phyloP scores from a whole-genome alignment of 2,888 invertebrate genomes.

The Eilema griseolum region DNA sequence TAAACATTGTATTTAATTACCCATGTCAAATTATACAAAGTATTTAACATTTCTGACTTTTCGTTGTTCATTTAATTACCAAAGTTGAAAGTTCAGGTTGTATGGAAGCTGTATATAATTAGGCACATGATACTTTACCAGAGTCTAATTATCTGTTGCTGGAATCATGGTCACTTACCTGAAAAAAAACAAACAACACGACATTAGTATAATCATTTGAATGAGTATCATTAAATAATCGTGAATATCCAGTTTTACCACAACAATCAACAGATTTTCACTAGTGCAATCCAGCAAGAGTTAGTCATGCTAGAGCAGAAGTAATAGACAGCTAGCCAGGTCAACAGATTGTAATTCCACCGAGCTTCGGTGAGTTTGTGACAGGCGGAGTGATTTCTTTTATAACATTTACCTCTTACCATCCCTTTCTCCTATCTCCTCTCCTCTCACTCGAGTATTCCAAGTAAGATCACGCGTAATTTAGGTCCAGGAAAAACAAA shows the following conservation, averaged over 20 bases:
- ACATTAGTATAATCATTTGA: background rate
- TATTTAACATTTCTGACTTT: background rate
- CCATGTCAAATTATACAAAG: background rate
- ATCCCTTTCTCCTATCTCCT: too few relatives aligned
- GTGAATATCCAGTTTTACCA: too few relatives aligned
- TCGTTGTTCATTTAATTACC: background rate
- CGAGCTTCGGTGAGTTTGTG: too few relatives aligned
- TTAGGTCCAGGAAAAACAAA: background rate
- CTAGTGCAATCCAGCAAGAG: too few relatives aligned
- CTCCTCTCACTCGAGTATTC: background rate
- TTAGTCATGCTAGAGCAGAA: too few relatives aligned
- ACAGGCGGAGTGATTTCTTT: too few relatives aligned
- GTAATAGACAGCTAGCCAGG: too few relatives aligned
- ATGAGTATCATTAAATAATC: too few relatives aligned
- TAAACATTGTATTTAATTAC: background rate
- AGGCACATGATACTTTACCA: background rate
- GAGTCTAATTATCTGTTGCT: background rate
- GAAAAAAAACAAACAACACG: constrained; percentile 1
- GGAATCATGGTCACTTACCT: background rate
- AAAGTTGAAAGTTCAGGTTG: background rate
- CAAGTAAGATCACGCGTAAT: background rate
- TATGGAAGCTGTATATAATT: background rate
- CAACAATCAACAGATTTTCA: too few relatives aligned
- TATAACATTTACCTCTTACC: too few relatives aligned
- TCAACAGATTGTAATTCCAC: too few relatives aligned